Evolutionary conservation across 2,888 invertebrate genomes (phyloP), one percentile per base, ranked within the genome.

Genomic region (Cosmopolites sordidus): DNA sequence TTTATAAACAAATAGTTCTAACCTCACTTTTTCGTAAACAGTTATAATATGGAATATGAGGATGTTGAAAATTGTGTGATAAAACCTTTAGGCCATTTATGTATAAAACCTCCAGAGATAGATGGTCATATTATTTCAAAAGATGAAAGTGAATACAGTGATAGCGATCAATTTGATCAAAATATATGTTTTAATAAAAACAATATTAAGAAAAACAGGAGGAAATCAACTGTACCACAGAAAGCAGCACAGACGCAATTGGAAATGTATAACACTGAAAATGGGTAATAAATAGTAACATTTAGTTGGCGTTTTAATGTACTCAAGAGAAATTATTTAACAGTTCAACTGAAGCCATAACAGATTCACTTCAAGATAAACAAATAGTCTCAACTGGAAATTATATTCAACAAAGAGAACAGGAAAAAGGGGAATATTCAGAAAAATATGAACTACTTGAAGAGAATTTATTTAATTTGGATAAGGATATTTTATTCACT

Each of bases 171-270:
- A 40, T 52, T 48, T 33, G 57, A 58, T 42, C 45, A 55, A 6
- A 39, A 43, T 8, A 37, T 43, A n/a, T n/a, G n/a, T n/a, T n/a
- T n/a, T n/a, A n/a, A n/a, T 12, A 60, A 59, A 47, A 57, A 37
- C 48, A 55, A 58, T 18, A 64, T 62, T 3, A 60, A 66, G 14
- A 69, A 65, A 58, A 70, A 64, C 47, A 64, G 69, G 47, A 60
- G 73, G 17, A 73, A 73, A 60, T 64, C 68, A 3, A 49, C 68
- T 3, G 62, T 65, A 38, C 73, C 73, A 1, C 73, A 73, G 57
- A 63, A 63, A 33, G 69, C 70, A 8, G 37, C 43, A 30, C 40
- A 15, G 16, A 12, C 16, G 16, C 40, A 40, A 29, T 58, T 70
- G 3, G 69, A 69, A 51, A 60, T 65, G 9, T 69, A 69, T 44